Evolutionary conservation across 2,113 vertebrate species (phyloP).

Genomic region (Ailuropoda melanoleuca): DNA sequence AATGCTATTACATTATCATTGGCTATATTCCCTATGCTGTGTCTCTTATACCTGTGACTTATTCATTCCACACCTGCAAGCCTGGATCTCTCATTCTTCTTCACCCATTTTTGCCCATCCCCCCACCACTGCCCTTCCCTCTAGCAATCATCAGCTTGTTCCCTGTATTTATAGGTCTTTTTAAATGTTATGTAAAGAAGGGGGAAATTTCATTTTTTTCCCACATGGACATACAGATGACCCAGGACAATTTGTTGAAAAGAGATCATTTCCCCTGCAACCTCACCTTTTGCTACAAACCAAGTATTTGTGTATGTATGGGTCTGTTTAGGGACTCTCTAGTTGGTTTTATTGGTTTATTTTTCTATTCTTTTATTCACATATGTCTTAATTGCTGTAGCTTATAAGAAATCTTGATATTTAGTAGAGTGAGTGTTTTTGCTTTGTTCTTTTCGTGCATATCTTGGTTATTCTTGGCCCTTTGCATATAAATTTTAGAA

Average conservation of each 20-base stretch:
- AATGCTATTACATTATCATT: background rate
- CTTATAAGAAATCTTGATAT: background rate
- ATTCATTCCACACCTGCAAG: background rate
- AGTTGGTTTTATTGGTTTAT: background rate
- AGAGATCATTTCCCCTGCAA: background rate
- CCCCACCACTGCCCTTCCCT: background rate
- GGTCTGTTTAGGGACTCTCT: background rate
- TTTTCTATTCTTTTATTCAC: background rate
- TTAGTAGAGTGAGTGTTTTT: background rate
- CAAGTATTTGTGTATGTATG: background rate
- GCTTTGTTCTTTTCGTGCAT: background rate
- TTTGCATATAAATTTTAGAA: slow-evolving; percentile 28
- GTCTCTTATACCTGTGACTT: background rate
- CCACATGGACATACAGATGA: background rate
- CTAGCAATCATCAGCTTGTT: background rate
- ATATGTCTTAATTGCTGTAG: background rate
- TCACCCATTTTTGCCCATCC: background rate
- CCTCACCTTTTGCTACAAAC: background rate
- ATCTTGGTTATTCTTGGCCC: slow-evolving; percentile 4
- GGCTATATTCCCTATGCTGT: background rate
- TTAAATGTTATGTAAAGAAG: background rate
- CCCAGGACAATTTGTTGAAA: background rate
- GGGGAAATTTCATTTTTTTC: background rate
- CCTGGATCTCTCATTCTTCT: background rate
- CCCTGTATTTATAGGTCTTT: background rate